Percentiles rank a stretch among this genome's conserved stretches.
Conservation (phyloP, 2,888 invertebrate species). For the Phragmatobia fuliginosa region DNA sequence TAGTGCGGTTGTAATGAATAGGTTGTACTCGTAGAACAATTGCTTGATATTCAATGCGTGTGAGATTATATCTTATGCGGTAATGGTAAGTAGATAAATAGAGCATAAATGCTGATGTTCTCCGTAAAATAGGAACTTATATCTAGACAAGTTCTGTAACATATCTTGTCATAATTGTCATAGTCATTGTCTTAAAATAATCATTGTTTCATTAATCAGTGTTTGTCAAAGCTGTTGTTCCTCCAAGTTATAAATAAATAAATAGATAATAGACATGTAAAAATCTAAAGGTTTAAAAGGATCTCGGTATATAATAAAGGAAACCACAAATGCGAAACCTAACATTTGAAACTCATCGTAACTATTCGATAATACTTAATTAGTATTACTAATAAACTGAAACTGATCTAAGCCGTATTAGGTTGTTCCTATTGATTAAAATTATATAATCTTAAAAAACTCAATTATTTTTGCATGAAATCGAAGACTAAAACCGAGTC, state of each 20-base stretch:
- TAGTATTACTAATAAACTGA: not conserved
- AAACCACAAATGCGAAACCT: not conserved
- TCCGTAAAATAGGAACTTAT: not conserved
- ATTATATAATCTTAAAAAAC: too few species aligned
- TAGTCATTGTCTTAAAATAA: too few species aligned
- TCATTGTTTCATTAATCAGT: too few species aligned
- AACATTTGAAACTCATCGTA: not conserved
- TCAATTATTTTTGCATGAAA: too few species aligned
- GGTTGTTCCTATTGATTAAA: not conserved
- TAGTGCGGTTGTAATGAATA: slow-evolving; percentile 7
- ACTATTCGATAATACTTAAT: not conserved
- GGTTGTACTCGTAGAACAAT: slow-evolving; percentile 8
- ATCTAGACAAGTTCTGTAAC: too few species aligned
- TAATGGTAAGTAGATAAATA: slow-evolving; percentile 8
- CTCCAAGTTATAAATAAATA: too few species aligned
- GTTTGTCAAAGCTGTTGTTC: too few species aligned
- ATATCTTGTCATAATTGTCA: not conserved
- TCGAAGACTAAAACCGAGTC: too few species aligned
- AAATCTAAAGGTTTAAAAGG: not conserved
- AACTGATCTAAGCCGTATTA: not conserved
- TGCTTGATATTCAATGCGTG: slow-evolving; percentile 28
- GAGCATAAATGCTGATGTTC: slow-evolving; percentile 10
- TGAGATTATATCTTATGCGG: slow-evolving; percentile 15
- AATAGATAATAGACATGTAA: too few species aligned
- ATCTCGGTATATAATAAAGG: not conserved